Evolutionary conservation across 92 coral and sea anemone species (phyloP).

Genomic region (Actinernus sp.): DNA sequence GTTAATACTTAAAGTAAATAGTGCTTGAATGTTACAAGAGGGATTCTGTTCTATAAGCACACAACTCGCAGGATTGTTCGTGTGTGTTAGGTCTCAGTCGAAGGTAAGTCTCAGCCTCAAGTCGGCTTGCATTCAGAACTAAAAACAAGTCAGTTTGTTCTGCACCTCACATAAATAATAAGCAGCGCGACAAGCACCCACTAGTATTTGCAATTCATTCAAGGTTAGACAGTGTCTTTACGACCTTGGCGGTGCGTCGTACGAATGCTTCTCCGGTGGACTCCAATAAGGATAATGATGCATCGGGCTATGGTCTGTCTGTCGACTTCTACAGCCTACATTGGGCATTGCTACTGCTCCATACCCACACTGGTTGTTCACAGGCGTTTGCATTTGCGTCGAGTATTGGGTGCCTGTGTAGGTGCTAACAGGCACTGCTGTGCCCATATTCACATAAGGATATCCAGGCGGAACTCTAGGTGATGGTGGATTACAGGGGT

Average conservation of each 20-base stretch:
- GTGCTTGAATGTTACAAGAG: slow-evolving; percentile 29
- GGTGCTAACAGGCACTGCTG: slow-evolving; percentile 96
- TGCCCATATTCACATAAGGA: slow-evolving; percentile 95
- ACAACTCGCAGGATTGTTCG: not conserved
- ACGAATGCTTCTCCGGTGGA: slow-evolving; percentile 88
- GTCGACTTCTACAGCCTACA: slow-evolving; percentile 91
- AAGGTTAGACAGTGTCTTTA: slow-evolving; percentile 37
- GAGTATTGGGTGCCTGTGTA: slow-evolving; percentile 97
- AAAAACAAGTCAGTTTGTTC: slow-evolving; percentile 10
- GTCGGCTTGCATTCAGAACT: slow-evolving; percentile 1
- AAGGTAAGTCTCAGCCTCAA: not conserved
- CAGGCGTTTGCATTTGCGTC: slow-evolving; percentile 94
- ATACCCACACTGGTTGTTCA: slow-evolving; percentile 96
- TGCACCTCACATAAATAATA: slow-evolving; percentile 72
- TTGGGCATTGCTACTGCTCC: slow-evolving; percentile 92
- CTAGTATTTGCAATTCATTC: slow-evolving; percentile 19
- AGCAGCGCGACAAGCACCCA: slow-evolving; percentile 36
- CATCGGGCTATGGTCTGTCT: slow-evolving; percentile 86
- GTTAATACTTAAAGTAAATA: slow-evolving; percentile 86
- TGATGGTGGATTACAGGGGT: slow-evolving; percentile 93
- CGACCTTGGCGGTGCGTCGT: slow-evolving; percentile 86
- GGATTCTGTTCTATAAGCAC: not conserved
- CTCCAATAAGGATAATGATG: slow-evolving; percentile 95
- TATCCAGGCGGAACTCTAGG: slow-evolving; percentile 93
- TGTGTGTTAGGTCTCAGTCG: not conserved